Evolutionary conservation across 2,113 vertebrate genomes (phyloP).

Genomic region (Anolis carolinensis): DNA sequence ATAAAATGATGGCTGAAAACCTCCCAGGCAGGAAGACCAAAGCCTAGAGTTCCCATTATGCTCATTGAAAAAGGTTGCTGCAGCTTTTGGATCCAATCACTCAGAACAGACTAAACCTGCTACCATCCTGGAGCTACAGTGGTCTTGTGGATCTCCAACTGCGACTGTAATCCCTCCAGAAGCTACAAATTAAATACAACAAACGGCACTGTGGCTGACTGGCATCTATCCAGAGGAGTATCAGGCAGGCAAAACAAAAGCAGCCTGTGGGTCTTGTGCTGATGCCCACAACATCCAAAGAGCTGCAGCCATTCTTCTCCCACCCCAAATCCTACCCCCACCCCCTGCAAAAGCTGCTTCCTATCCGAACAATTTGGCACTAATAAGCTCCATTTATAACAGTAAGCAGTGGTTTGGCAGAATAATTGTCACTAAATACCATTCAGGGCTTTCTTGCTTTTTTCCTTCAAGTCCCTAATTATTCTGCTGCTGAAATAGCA

Average conservation of each 20-base stretch:
- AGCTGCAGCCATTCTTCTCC: conserved; percentile 75
- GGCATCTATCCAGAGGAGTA: background rate
- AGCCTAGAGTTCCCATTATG: background rate
- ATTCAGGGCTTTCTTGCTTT: conserved; percentile 82
- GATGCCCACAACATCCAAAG: conserved; percentile 64
- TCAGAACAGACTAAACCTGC: background rate
- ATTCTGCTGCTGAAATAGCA: conserved; percentile 79
- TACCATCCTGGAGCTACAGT: background rate
- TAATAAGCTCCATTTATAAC: conserved; percentile 84
- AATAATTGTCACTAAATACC: conserved; percentile 82
- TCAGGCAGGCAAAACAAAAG: background rate
- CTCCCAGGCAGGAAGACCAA: background rate
- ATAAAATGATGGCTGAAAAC: background rate
- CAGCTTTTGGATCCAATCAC: background rate
- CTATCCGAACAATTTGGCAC: conserved; percentile 81
- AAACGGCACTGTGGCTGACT: fast-evolving
- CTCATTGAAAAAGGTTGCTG: background rate
- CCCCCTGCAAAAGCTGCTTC: conserved; percentile 76
- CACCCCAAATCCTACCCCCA: background rate
- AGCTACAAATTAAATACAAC: fast-evolving
- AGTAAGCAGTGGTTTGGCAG: conserved; percentile 78
- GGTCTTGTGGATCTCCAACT: background rate
- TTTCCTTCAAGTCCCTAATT: conserved; percentile 77
- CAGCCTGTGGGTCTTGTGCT: conserved; percentile 65
- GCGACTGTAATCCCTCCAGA: background rate